Percentiles rank a stretch among this genome's conserved stretches.
These are phyloP conservation scores for Sternotherus odoratus DNA, from an alignment of 2,797 vertebrate species.

Conservation along the genomic window DNA sequence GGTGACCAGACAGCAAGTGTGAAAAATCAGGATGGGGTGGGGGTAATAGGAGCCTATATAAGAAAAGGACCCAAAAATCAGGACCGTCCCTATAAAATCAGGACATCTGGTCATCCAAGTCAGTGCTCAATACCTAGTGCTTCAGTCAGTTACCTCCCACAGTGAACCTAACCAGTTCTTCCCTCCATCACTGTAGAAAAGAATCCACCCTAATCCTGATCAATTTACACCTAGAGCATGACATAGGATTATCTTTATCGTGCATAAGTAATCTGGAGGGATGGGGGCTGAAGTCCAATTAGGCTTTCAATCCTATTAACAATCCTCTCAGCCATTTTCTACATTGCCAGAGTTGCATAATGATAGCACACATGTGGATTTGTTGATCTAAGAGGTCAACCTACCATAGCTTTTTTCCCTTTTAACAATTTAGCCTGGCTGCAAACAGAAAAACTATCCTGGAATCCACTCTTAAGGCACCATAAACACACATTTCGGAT, in stretches of 20 bases:
- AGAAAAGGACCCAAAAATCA: too few relatives aligned
- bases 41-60: too few relatives aligned
- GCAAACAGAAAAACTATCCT: neutral
- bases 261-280: neutral
- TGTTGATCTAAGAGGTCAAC: neutral
- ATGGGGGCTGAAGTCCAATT: neutral
- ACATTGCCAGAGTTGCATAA: neutral
- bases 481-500: neutral
- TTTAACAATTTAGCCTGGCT: neutral
- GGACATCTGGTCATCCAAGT: neutral
- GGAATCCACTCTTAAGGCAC: neutral
- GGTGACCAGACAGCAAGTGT: too few relatives aligned
- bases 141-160: neutral
- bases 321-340: neutral
- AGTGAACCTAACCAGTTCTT: conserved; percentile 12
- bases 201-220: neutral
- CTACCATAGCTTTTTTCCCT: neutral
- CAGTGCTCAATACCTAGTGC: neutral
- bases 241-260: neutral
- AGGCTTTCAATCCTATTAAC: neutral
- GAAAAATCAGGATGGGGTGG: too few relatives aligned
- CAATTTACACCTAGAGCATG: neutral
- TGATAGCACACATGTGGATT: neutral
- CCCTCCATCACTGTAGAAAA: conserved; percentile 13
- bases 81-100: too few relatives aligned